Evolutionary conservation across 2,797 vertebrate genomes (phyloP).

Genomic region (Sebastes trivittatus): DNA sequence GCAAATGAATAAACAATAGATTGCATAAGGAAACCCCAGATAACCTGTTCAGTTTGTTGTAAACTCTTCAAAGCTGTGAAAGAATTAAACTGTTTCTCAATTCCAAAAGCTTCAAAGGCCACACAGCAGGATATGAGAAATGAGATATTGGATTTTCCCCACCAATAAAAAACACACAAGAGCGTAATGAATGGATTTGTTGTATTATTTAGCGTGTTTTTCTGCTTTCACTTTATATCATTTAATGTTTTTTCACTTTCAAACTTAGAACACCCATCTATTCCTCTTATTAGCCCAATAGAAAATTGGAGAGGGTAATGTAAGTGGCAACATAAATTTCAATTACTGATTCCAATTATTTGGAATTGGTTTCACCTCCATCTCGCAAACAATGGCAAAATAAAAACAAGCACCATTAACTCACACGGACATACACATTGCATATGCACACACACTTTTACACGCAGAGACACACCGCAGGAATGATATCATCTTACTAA

Average conservation of each 20-base stretch:
- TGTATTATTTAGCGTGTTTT: conserved; percentile 61
- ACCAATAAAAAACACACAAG: conserved; percentile 6
- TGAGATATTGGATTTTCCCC: conserved; percentile 44
- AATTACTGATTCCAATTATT: conserved; percentile 71
- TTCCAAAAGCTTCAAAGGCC: conserved; percentile 29
- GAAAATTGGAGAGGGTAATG: conserved; percentile 42
- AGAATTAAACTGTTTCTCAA: not conserved
- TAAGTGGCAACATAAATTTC: conserved; percentile 67
- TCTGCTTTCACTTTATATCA: conserved; percentile 23
- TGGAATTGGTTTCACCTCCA: conserved; percentile 68
- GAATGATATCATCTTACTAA: conserved; percentile 16
- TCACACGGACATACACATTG: not conserved
- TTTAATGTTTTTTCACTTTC: conserved; percentile 34
- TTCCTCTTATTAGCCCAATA: conserved; percentile 57
- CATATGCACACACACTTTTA: too few relatives aligned
- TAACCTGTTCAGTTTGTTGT: not conserved
- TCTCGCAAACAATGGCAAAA: conserved; percentile 48
- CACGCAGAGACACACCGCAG: not conserved
- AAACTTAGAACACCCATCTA: conserved; percentile 8
- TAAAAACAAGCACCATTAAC: conserved; percentile 42
- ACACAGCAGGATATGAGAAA: conserved; percentile 38
- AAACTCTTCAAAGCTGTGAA: not conserved
- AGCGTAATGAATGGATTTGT: conserved; percentile 47
- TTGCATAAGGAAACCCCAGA: not conserved
- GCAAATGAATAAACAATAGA: not conserved